Conservation (phyloP, 1,140 invertebrate species). For the Pachyrhynchus sulphureomaculatus region DNA sequence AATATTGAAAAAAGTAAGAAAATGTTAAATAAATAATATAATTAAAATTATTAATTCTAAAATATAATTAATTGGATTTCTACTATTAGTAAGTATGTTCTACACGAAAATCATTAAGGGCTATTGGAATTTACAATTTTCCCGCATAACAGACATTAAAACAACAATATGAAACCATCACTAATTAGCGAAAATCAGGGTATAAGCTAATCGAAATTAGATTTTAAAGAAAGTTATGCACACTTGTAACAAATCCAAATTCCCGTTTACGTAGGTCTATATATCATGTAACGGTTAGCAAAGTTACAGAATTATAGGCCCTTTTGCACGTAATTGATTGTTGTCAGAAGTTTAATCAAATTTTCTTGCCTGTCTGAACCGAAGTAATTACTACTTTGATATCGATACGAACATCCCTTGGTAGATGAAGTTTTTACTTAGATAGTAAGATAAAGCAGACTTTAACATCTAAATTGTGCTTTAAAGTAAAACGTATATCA, state of each 20-base stretch:
- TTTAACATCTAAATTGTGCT: background rate
- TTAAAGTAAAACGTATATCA: background rate
- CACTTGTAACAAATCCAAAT: slow-evolving; percentile 18
- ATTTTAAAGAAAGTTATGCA: slow-evolving; percentile 15
- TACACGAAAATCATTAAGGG: too few relatives aligned
- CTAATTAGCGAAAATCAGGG: slow-evolving; percentile 4
- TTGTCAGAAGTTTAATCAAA: slow-evolving; percentile 31
- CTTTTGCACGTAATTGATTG: slow-evolving; percentile 30
- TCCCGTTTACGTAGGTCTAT: slow-evolving; percentile 8
- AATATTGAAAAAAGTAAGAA: too few relatives aligned
- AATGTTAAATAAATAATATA: too few relatives aligned
- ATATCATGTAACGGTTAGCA: slow-evolving; percentile 25
- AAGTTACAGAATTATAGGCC: slow-evolving; percentile 20
- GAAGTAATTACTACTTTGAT: slow-evolving; percentile 22
- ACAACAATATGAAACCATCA: background rate
- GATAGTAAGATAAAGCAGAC: background rate
- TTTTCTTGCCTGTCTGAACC: slow-evolving; percentile 23
- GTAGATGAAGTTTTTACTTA: slow-evolving; percentile 5
- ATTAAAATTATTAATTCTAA: too few relatives aligned
- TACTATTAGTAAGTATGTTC: too few relatives aligned
- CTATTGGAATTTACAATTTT: too few relatives aligned
- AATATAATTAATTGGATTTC: too few relatives aligned
- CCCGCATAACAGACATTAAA: too few relatives aligned
- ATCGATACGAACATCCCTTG: slow-evolving; percentile 19
- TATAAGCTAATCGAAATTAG: slow-evolving; percentile 8